A percentile compares a stretch with the other conserved stretches of the same genome.
Evolutionary conservation across 2,113 vertebrate genomes (phyloP).

Genomic region (Gasterosteus aculeatus): DNA sequence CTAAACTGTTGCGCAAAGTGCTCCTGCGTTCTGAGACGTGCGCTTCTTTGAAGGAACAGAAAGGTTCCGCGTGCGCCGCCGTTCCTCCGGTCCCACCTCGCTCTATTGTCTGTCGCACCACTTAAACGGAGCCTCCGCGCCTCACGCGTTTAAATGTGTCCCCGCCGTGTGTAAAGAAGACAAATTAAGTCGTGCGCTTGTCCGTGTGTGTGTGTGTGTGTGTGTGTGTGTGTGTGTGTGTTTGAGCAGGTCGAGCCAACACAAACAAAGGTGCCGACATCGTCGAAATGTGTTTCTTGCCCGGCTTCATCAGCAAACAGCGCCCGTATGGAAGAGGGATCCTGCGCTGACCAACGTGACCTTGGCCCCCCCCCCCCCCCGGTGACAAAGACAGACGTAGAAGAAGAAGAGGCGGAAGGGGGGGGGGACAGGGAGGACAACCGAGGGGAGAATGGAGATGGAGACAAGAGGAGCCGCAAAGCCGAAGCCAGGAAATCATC

Average conservation of each 20-base stretch:
- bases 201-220: constrained; percentile 8
- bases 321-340: constrained; percentile 17
- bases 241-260: constrained; percentile 47
- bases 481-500: no score
- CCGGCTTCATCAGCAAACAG: constrained; percentile 41
- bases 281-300: constrained; percentile 53
- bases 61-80: constrained; percentile 13
- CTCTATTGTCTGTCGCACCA: no score
- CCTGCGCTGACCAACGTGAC: constrained; percentile 53
- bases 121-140: no score
- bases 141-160: constrained; percentile 32
- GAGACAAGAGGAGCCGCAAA: constrained; percentile 40
- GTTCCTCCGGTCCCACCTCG: constrained; percentile 34
- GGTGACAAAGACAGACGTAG: not conserved
- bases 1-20: constrained; percentile 7
- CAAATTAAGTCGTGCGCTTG: constrained; percentile 52
- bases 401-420: not conserved
- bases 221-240: constrained; percentile 11
- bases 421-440: not conserved
- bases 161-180: constrained; percentile 60
- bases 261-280: constrained; percentile 65
- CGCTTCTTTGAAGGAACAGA: constrained; percentile 22
- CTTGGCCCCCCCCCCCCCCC: constrained; percentile 21
- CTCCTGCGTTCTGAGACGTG: constrained; percentile 38
- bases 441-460: not conserved